Base-by-base conservation (phyloP, 2,888 invertebrate species). In the Thereva nobilitata region DNA sequence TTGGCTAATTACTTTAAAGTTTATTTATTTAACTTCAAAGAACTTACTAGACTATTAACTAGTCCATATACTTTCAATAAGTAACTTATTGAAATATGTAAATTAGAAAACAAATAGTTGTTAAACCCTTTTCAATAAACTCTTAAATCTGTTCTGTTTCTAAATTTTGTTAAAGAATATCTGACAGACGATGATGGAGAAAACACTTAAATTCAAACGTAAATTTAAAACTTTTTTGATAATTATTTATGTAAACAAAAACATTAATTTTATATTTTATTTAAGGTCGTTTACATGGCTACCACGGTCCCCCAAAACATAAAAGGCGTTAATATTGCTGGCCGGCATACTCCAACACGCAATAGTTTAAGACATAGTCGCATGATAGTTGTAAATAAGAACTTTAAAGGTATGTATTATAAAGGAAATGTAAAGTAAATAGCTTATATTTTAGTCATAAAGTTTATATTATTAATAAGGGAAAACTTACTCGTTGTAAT, bases 301-400 rank as follows among this genome's bases (percentile, higher is more conserved):
- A 89, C 89, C 42, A 89, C 89, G 5, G 89, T 89, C 69, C 89
- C 89, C 63, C 87, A 87, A 77, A 88, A 87, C 78, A 84, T 88
- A 72, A 85, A 86, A 63, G 84, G 84, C 35, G 82, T 82, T 71
- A 85, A 84, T 77, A 85, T 88, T 71, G 86, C 86, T 47, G 87
- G 86, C 57, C 82, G 87, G 70, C 89, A 89, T 76, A 85, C 86
- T 12, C 89, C 89, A 56, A 89, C 88, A 35, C 83, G 88, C 74
- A 87, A 86, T 76, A 88, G 88, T 74, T 81, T 89, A 70, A 81
- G 89, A 71, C 89, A 89, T 75, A 88, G 88, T 76, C 82, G 89
- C 71, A 88, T 89, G 88, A 84, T 89, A 71, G 88, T 88, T 34
- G 82, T 88, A 76, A 85, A 85, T 75, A 84, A 85, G 74, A 84